These are phyloP conservation scores for Collichthys lucidus DNA, from an alignment of 2,113 vertebrate species.

Conservation along the genomic window DNA sequence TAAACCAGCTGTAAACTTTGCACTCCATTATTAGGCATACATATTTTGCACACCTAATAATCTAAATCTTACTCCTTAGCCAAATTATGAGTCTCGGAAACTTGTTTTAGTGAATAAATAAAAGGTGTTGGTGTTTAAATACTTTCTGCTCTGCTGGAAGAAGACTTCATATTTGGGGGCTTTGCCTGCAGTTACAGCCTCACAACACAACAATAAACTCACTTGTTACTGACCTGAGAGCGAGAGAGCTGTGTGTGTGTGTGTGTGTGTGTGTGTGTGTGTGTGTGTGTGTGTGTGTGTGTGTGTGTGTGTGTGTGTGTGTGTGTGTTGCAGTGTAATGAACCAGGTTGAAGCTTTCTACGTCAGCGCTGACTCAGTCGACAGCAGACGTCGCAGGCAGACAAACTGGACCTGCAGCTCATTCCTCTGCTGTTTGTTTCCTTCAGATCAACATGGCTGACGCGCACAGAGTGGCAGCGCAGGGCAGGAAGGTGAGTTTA, in stretches of 20 bases:
- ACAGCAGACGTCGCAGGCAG: slow-evolving; percentile 12
- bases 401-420: slow-evolving; percentile 53
- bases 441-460: slow-evolving; percentile 63
- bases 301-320: slow-evolving; percentile 28
- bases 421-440: slow-evolving; percentile 15
- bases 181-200: slow-evolving; percentile 8
- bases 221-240: slow-evolving; percentile 57
- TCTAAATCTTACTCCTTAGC: rapidly evolving
- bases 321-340: slow-evolving; percentile 11
- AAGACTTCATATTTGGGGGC: not conserved
- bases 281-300: slow-evolving; percentile 26
- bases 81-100: not conserved
- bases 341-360: slow-evolving; percentile 34
- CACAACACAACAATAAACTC: slow-evolving; percentile 40
- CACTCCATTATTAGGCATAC: not conserved
- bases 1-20: not conserved
- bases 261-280: slow-evolving; percentile 21
- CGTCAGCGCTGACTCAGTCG: slow-evolving; percentile 8
- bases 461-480: slow-evolving; percentile 18
- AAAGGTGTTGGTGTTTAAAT: not conserved
- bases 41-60: not conserved
- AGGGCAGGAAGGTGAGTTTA: slow-evolving; percentile 62
- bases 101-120: not conserved
- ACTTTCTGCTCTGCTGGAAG: not conserved
- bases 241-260: slow-evolving; percentile 27